Evolutionary conservation across 2,888 invertebrate species (phyloP), one percentile per base, ranked within the genome.

Genomic region (Himalopsyche anomala): DNA sequence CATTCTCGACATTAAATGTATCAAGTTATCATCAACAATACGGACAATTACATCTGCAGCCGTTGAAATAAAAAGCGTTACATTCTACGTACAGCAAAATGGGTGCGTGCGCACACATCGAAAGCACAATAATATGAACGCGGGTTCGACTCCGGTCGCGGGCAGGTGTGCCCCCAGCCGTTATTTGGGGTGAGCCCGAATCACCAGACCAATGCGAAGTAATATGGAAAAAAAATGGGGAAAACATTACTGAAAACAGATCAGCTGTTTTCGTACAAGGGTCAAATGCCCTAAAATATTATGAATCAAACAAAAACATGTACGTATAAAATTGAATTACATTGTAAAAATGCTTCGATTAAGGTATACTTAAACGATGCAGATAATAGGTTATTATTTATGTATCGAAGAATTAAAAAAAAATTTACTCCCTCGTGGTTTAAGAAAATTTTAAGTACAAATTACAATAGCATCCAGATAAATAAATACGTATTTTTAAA

Each of bases 31-130:
- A 6, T 15, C 51, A 51, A 4, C 9, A 15, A 51, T 51, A 74
- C 38, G 5, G 74, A 15, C 38, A 74, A 36, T 36, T 74, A 74
- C 15, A 36, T 74, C 36, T 38, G 36, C 74, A 12, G 74, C 36
- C 74, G 74, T 74, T 74, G 15, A 19, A 74, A 74, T 74, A 74
- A 74, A 74, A 74, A 74, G 74, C 74, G 74, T 74, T 74, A 74
- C 38, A 74, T 74, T 74, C 74, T 3, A 28, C 36, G 12, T 74
- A 74, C 38, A 74, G 74, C 36, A 36, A 74, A 74, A 74, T 74
- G 74, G 74, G 36, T 74, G 74, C 74, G 74, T 74, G 74, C 74
- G 74, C 38, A 74, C 38, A 74, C 36, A 74, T 38, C 15, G 12
- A 15, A 38, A 15, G 15, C 74, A 74, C 28, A 28, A 28, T 36